These are phyloP conservation scores for Vidua chalybeata DNA, from an alignment of 2,113 vertebrate genomes.

Conservation along the genomic window DNA sequence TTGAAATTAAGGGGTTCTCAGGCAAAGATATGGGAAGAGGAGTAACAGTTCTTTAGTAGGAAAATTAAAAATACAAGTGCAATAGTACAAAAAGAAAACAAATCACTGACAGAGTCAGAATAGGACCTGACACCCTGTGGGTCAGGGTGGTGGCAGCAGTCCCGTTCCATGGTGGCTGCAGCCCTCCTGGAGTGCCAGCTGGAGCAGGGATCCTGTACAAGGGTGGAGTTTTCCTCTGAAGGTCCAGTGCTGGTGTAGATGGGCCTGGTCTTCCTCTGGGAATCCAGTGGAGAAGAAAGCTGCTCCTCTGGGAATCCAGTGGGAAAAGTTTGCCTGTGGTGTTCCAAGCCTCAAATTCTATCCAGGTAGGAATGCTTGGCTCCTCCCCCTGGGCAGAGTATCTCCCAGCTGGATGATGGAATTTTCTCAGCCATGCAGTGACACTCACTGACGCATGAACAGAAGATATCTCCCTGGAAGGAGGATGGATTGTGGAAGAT, in stretches of 20 bases:
- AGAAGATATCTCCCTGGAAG: not conserved
- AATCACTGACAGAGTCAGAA: not conserved
- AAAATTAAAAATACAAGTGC: not conserved
- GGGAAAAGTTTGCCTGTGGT: not conserved
- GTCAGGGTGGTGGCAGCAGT: not conserved
- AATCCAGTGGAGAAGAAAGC: not conserved
- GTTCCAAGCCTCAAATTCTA: not conserved
- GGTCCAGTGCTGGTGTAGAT: not conserved
- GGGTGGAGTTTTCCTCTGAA: not conserved
- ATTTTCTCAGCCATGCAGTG: not conserved
- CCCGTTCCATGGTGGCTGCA: not conserved
- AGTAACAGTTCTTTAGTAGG: not conserved
- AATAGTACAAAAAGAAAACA: not conserved
- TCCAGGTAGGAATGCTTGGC: not conserved
- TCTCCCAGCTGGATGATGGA: not conserved
- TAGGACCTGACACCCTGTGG: not conserved
- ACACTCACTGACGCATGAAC: not conserved
- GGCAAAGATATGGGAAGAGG: not conserved
- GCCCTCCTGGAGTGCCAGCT: rapidly evolving
- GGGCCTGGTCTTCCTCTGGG: not conserved
- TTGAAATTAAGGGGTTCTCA: not conserved
- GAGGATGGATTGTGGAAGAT: not conserved
- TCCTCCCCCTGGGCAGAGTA: not conserved
- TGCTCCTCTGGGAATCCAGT: not conserved
- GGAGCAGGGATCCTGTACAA: not conserved